Conservation (phyloP, 2,113 vertebrate genomes). For the Alligator sinensis region DNA sequence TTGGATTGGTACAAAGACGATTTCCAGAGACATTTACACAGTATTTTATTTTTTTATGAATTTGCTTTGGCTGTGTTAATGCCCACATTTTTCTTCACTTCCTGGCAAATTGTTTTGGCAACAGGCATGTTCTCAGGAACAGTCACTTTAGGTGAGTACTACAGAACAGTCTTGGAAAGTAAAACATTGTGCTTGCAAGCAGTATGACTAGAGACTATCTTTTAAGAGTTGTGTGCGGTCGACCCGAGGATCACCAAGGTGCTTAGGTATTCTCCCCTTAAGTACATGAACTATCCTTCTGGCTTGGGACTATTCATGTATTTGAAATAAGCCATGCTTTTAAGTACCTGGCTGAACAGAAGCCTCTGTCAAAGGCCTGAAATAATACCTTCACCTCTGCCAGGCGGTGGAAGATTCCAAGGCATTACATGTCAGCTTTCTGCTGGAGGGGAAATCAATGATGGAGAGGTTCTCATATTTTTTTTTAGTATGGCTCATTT, state of each 20-base stretch:
- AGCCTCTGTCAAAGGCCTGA: not conserved
- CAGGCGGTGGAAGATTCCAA: no score
- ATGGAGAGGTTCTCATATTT: not conserved
- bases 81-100: not conserved
- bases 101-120: fast-evolving
- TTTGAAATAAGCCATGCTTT: not conserved
- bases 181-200: not conserved
- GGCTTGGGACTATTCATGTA: not conserved
- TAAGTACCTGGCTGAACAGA: not conserved
- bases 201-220: not conserved
- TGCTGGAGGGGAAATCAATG: fast-evolving
- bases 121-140: not conserved
- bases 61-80: not conserved
- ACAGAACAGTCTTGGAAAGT: not conserved
- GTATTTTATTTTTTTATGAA: not conserved
- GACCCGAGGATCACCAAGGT: not conserved
- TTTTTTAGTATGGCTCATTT: fast-evolving
- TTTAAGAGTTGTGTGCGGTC: not conserved
- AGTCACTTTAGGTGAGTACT: not conserved
- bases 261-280: not conserved
- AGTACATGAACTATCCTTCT: not conserved
- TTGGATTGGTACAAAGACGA: not conserved
- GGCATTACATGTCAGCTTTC: fast-evolving
- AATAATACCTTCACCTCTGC: not conserved
- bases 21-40: not conserved